Percentiles rank a stretch among this genome's conserved stretches.
Conservation (phyloP, 2,113 vertebrate genomes). For the Ciconia boyciana region DNA sequence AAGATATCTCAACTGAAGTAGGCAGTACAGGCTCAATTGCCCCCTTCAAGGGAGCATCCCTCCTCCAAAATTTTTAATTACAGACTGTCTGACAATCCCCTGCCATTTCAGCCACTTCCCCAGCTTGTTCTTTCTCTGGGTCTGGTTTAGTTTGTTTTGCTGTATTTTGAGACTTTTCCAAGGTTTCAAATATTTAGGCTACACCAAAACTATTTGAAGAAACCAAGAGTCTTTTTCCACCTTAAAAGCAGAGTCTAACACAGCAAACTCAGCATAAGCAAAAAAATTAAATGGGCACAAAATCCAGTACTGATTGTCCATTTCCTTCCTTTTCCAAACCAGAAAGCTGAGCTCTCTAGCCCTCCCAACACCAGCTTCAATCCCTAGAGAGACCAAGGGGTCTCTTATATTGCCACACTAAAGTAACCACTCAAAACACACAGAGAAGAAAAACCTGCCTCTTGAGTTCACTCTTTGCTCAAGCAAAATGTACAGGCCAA, state of each 20-base stretch:
- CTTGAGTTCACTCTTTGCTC: not conserved
- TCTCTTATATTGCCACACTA: not conserved
- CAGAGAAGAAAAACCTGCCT: not conserved
- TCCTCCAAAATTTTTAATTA: not conserved
- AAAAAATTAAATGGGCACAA: constrained; percentile 29
- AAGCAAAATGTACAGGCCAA: not conserved
- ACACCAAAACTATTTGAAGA: constrained; percentile 39
- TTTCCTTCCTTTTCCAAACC: constrained; percentile 49
- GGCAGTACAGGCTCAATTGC: not conserved
- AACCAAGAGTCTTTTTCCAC: constrained; percentile 46
- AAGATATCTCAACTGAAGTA: not conserved
- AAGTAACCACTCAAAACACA: constrained; percentile 34
- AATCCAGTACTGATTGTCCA: not conserved
- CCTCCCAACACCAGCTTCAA: not conserved
- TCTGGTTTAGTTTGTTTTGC: constrained; percentile 34
- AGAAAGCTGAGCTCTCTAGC: constrained; percentile 15
- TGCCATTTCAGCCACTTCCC: constrained; percentile 20
- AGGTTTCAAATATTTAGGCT: constrained; percentile 26
- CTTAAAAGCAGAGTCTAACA: constrained; percentile 25
- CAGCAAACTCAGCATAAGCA: constrained; percentile 37
- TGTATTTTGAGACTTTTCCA: constrained; percentile 28
- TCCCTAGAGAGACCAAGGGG: not conserved
- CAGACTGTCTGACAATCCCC: not conserved
- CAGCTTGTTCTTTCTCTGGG: not conserved
- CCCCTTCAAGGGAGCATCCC: not conserved